Percentiles rank a stretch among this genome's conserved stretches.
phyloP scores from a whole-genome alignment of 2,797 vertebrate genomes.

The Channa striata region DNA sequence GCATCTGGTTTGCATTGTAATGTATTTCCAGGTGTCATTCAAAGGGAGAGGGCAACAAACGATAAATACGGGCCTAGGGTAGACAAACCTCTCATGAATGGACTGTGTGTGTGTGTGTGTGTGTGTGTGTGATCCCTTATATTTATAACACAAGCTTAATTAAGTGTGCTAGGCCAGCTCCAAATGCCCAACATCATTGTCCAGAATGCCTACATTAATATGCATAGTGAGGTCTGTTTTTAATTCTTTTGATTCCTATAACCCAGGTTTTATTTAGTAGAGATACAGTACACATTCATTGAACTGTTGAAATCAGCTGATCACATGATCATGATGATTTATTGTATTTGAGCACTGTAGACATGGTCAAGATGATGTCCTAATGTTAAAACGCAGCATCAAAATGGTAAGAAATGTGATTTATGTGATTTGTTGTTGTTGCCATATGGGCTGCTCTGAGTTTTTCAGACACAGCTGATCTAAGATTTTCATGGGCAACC shows the following conservation, averaged over 20 bases:
- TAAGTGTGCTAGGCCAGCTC: neutral
- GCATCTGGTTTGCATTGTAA: conserved; percentile 5
- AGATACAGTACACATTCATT: no score
- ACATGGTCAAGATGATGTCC: no score
- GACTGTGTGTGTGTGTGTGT: neutral
- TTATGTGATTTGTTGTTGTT: no score
- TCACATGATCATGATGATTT: no score
- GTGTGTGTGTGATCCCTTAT: conserved; percentile 4
- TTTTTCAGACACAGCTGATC: no score
- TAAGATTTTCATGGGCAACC: no score
- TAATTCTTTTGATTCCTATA: neutral
- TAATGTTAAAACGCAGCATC: no score
- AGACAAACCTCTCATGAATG: conserved; percentile 9
- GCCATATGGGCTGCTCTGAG: no score
- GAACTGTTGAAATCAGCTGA: no score
- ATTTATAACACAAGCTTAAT: conserved; percentile 10
- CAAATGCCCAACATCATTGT: conserved; percentile 2
- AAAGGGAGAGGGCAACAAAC: conserved; percentile 23
- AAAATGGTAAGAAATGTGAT: no score
- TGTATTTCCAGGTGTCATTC: conserved; percentile 16
- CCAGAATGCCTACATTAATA: conserved; percentile 9
- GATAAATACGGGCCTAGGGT: conserved; percentile 43
- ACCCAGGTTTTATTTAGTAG: neutral
- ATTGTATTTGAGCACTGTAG: no score
- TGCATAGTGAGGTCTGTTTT: conserved; percentile 5